Conservation (phyloP, 2,888 invertebrate species). For the Pachydiplax longipennis region DNA sequence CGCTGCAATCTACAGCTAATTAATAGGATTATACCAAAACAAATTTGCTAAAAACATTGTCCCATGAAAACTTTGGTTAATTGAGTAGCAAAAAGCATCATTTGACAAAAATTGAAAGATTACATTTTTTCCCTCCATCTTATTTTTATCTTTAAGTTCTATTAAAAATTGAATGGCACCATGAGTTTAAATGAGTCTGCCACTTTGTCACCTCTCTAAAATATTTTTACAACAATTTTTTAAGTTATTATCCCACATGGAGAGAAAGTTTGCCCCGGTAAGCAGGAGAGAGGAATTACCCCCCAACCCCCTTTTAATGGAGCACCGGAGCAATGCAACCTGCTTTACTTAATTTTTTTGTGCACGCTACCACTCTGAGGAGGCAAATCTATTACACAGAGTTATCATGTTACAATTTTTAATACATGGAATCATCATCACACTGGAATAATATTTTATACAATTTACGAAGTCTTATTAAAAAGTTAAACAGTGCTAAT, state of each 20-base stretch:
- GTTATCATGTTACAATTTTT: conserved; percentile 50
- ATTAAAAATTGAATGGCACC: conserved; percentile 42
- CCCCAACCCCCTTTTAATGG: neutral
- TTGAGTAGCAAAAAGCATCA: conserved; percentile 49
- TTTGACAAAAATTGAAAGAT: conserved; percentile 48
- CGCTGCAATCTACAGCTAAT: conserved; percentile 48
- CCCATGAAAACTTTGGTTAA: conserved; percentile 48
- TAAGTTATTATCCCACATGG: conserved; percentile 27
- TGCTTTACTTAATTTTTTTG: conserved; percentile 5
- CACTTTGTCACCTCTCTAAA: conserved; percentile 37
- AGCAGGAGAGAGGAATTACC: neutral
- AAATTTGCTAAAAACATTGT: conserved; percentile 48
- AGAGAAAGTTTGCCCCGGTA: conserved; percentile 13
- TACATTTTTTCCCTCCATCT: conserved; percentile 26
- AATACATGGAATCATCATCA: conserved; percentile 53
- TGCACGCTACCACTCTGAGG: conserved; percentile 47
- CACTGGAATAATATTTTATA: conserved; percentile 54
- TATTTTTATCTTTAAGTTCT: neutral
- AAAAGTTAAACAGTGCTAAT: conserved; percentile 53
- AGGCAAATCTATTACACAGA: conserved; percentile 50
- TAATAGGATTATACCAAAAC: conserved; percentile 48
- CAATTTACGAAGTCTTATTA: conserved; percentile 53
- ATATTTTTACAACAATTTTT: conserved; percentile 6
- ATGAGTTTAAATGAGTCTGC: conserved; percentile 43
- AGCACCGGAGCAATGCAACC: conserved; percentile 9